Conservation (phyloP, 2,888 invertebrate genomes). For the Exephanes ischioxanthus region DNA sequence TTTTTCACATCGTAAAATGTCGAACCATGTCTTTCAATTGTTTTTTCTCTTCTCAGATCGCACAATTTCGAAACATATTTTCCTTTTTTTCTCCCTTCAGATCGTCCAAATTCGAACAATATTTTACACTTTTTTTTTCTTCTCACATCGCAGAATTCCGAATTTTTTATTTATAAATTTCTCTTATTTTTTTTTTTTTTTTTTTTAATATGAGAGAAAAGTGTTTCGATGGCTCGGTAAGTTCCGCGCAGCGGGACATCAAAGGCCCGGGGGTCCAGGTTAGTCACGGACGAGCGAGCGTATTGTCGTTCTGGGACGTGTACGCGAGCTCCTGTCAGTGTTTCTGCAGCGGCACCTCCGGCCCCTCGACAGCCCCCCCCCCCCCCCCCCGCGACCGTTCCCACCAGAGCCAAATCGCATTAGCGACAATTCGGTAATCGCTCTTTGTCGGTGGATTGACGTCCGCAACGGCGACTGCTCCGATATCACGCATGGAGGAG, state of each 20-base stretch:
- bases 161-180: too few species aligned
- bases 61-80: too few species aligned
- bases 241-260: slow-evolving; percentile 38
- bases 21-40: background rate
- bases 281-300: slow-evolving; percentile 64
- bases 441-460: slow-evolving; percentile 72
- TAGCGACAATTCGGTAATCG: slow-evolving; percentile 79
- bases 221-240: background rate
- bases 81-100: too few species aligned
- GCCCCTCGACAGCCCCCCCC: slow-evolving; percentile 22
- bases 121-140: too few species aligned
- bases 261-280: slow-evolving; percentile 54
- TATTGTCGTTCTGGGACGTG: slow-evolving; percentile 53
- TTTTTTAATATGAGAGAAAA: background rate
- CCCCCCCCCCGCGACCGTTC: slow-evolving; percentile 37
- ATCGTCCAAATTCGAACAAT: too few species aligned
- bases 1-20: background rate
- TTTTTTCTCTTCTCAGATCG: background rate
- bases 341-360: slow-evolving; percentile 9
- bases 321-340: background rate
- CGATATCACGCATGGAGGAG: background rate
- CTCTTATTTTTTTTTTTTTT: too few species aligned
- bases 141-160: too few species aligned
- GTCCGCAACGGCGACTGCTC: slow-evolving; percentile 43
- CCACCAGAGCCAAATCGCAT: slow-evolving; percentile 74